phyloP scores from a whole-genome alignment of 2,113 vertebrate species.

The Cercopithecus mona region DNA sequence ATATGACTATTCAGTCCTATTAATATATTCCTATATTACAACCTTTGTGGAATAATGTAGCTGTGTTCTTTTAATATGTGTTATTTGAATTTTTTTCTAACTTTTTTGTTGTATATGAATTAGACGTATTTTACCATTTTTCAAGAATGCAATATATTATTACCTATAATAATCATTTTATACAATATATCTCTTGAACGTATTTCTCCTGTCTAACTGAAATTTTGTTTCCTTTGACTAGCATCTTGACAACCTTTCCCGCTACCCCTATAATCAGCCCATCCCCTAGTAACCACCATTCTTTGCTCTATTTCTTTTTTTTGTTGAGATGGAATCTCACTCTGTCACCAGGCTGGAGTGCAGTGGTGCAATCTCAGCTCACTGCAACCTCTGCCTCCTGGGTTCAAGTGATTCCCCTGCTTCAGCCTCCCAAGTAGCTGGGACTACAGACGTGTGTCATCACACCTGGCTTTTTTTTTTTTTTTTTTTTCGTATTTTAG shows the following conservation, averaged over 20 bases:
- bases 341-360: too few species aligned
- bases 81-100: neutral
- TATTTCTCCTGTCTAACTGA: neutral
- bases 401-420: too few species aligned
- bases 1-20: neutral
- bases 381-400: too few species aligned
- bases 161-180: neutral
- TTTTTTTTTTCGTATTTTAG: too few species aligned
- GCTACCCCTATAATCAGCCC: too few species aligned
- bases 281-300: neutral
- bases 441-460: too few species aligned
- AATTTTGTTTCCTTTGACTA: neutral
- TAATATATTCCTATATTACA: neutral
- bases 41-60: neutral
- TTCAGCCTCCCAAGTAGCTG: too few species aligned
- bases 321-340: too few species aligned
- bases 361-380: too few species aligned
- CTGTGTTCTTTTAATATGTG: neutral
- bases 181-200: neutral
- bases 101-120: neutral
- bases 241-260: neutral
- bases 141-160: neutral
- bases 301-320: too few species aligned
- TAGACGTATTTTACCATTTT: neutral
- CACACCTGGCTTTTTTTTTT: too few species aligned